Percentiles rank a stretch among this genome's conserved stretches.
Conservation (phyloP, 2,888 invertebrate species). For the Sclerodermus sp. region DNA sequence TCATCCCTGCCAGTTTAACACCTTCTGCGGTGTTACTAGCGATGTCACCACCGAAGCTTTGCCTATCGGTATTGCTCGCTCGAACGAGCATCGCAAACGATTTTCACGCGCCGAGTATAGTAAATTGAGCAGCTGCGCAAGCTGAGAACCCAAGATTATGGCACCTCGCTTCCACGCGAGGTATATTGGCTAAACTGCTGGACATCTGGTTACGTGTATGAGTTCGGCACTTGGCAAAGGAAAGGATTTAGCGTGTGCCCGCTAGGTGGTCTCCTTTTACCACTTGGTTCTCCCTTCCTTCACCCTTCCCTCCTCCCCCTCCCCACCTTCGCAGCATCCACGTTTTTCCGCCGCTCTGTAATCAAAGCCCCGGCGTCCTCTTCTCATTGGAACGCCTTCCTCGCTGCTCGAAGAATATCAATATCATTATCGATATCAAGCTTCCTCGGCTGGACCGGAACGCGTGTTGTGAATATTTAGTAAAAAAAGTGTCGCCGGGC, state of each 20-base stretch:
- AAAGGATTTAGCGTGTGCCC: slow-evolving; percentile 33
- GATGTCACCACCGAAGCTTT: background rate
- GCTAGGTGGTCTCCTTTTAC: slow-evolving; percentile 40
- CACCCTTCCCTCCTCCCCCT: slow-evolving; percentile 10
- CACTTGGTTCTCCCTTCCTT: slow-evolving; percentile 20
- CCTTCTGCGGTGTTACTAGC: slow-evolving; percentile 7
- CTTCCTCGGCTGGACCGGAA: too few relatives aligned
- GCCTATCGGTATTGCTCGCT: slow-evolving; percentile 5
- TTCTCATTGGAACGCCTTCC: slow-evolving; percentile 35
- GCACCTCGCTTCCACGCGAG: slow-evolving; percentile 30
- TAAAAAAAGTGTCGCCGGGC: too few relatives aligned
- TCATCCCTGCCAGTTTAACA: slow-evolving; percentile 20
- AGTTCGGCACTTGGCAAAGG: slow-evolving; percentile 15
- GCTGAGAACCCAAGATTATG: slow-evolving; percentile 37
- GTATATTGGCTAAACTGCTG: background rate
- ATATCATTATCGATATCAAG: too few relatives aligned
- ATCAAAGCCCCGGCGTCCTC: slow-evolving; percentile 34
- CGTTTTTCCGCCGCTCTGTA: slow-evolving; percentile 41
- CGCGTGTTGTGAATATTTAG: too few relatives aligned
- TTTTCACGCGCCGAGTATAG: slow-evolving; percentile 22
- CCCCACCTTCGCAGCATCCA: slow-evolving; percentile 18
- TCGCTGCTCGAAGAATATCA: slow-evolving; percentile 4
- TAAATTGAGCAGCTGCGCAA: slow-evolving; percentile 40
- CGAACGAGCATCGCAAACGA: slow-evolving; percentile 16
- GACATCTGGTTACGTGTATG: slow-evolving; percentile 26